Percentiles rank a stretch among this genome's conserved stretches.
phyloP scores from a whole-genome alignment of 1,140 invertebrate genomes.

The Penaeus japonicus region DNA sequence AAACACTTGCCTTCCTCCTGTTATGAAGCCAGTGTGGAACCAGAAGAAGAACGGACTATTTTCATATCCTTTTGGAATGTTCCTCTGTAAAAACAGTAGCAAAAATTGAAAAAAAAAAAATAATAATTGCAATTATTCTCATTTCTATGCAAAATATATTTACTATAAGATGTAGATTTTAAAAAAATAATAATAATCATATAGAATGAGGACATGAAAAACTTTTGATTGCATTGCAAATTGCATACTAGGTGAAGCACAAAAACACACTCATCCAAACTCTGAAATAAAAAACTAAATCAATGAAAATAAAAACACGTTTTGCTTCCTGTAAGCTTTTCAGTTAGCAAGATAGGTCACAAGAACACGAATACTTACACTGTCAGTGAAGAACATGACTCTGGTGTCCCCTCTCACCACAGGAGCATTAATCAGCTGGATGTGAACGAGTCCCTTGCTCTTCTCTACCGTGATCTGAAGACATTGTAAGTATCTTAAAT shows the following conservation, averaged over 20 bases:
- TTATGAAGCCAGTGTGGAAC: slow-evolving; percentile 69
- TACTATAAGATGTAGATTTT: not conserved
- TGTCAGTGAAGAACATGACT: slow-evolving; percentile 56
- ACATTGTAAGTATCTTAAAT: not conserved
- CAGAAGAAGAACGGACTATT: slow-evolving; percentile 70
- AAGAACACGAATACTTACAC: slow-evolving; percentile 42
- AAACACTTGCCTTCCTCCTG: slow-evolving; percentile 63
- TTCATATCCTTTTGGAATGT: slow-evolving; percentile 68
- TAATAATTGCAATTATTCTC: slow-evolving; percentile 61
- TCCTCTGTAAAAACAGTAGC: slow-evolving; percentile 64
- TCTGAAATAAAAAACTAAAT: not conserved
- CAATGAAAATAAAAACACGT: not conserved
- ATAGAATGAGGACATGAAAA: not conserved
- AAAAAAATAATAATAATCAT: not conserved
- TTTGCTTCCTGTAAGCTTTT: not conserved
- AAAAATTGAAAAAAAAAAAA: slow-evolving; percentile 64
- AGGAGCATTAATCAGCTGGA: slow-evolving; percentile 45
- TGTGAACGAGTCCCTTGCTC: slow-evolving; percentile 41
- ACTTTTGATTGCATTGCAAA: too few relatives aligned
- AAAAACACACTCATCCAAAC: not conserved
- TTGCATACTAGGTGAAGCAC: not conserved
- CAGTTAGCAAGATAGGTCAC: not conserved
- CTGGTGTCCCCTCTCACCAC: slow-evolving; percentile 52
- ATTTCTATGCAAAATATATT: not conserved
- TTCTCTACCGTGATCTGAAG: slow-evolving; percentile 41